phyloP scores from a whole-genome alignment of 2,888 invertebrate species.

The Dryocosmus kuriphilus region DNA sequence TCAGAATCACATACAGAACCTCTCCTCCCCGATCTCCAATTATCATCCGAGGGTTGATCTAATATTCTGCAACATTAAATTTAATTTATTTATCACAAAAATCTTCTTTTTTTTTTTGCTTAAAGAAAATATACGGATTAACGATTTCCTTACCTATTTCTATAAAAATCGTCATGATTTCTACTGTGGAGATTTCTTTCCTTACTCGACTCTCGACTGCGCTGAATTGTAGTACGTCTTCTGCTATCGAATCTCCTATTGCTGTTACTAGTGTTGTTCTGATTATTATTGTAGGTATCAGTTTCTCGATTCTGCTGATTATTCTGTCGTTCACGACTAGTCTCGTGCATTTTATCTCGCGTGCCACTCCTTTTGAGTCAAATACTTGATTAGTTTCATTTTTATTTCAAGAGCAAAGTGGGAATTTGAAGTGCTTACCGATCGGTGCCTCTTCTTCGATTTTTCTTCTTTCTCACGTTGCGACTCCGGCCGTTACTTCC shows the following conservation, averaged over 20 bases:
- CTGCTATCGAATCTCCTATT: conserved; percentile 67
- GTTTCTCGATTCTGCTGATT: conserved; percentile 75
- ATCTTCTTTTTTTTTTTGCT: no score
- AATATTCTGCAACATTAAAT: conserved; percentile 52
- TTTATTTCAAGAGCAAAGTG: neutral
- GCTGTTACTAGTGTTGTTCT: conserved; percentile 59
- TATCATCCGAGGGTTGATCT: conserved; percentile 62
- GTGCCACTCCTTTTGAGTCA: conserved; percentile 65
- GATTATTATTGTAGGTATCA: conserved; percentile 70
- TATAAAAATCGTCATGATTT: conserved; percentile 70
- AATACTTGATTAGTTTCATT: conserved; percentile 10
- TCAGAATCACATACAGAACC: conserved; percentile 72
- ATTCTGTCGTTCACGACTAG: conserved; percentile 73
- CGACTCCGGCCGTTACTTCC: conserved; percentile 75
- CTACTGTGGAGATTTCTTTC: conserved; percentile 74
- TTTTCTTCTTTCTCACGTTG: conserved; percentile 77
- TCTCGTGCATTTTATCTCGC: conserved; percentile 69
- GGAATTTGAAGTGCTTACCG: conserved; percentile 58
- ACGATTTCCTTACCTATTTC: conserved; percentile 63
- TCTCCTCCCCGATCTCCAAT: conserved; percentile 74
- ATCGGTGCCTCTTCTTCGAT: conserved; percentile 58
- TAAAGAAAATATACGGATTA: conserved; percentile 42
- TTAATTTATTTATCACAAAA: no score
- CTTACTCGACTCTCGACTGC: conserved; percentile 78
- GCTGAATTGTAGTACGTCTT: conserved; percentile 68